Percentiles rank a stretch among this genome's conserved stretches.
These are phyloP conservation scores for Lasioglossum morio DNA, from an alignment of 2,888 invertebrate genomes.

Conservation along the genomic window DNA sequence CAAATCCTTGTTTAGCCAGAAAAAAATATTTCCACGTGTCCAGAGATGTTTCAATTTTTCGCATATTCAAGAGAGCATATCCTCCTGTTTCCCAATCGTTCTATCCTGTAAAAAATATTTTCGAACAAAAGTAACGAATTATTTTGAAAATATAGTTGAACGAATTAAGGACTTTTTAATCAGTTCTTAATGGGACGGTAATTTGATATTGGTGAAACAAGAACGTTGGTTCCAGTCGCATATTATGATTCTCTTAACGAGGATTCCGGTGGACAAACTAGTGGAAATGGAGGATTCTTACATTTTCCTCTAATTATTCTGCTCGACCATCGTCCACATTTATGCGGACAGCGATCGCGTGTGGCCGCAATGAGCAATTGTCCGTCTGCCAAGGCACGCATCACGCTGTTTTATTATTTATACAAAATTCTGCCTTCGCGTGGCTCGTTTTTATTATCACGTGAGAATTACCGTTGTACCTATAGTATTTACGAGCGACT, in stretches of 20 bases:
- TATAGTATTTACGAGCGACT: background rate
- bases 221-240: background rate
- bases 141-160: background rate
- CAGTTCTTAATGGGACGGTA: background rate
- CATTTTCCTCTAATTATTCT: background rate
- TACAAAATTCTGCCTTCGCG: slow-evolving; percentile 11
- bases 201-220: background rate
- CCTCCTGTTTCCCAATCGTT: background rate
- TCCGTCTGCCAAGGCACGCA: background rate
- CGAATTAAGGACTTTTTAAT: background rate
- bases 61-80: background rate
- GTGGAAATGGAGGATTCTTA: background rate
- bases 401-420: slow-evolving; percentile 11
- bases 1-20: background rate
- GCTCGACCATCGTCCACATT: background rate
- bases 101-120: background rate
- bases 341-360: slow-evolving; percentile 12
- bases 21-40: background rate
- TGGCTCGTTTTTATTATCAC: background rate
- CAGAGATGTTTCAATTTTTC: background rate
- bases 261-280: background rate
- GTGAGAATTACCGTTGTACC: background rate
- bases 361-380: slow-evolving; percentile 7
- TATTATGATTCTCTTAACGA: background rate
- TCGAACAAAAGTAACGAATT: background rate